Evolutionary conservation across 2,797 vertebrate species (phyloP).

Genomic region (Forpus xanthops): DNA sequence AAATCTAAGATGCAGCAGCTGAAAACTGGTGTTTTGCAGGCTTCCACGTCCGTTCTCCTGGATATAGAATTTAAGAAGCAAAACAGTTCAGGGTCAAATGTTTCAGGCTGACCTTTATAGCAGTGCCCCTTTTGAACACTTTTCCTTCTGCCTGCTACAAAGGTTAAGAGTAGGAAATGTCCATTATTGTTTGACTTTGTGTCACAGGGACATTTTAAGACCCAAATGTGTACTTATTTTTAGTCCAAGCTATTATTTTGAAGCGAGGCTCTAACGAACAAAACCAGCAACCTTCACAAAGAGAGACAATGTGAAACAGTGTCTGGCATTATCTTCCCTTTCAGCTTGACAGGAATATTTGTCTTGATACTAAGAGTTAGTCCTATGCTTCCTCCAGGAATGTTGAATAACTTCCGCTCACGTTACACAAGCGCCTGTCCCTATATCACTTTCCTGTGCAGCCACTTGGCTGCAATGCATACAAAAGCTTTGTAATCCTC

Average conservation of each 20-base stretch:
- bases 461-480: slow-evolving; percentile 39
- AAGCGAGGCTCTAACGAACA: not conserved
- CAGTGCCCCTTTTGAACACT: slow-evolving; percentile 71
- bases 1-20: not conserved
- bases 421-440: slow-evolving; percentile 28
- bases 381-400: slow-evolving; percentile 49
- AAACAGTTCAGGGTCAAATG: slow-evolving; percentile 74
- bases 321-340: slow-evolving; percentile 29
- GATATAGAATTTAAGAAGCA: slow-evolving; percentile 58
- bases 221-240: slow-evolving; percentile 62
- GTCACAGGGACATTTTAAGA: slow-evolving; percentile 64
- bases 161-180: slow-evolving; percentile 79
- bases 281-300: slow-evolving; percentile 18
- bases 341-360: slow-evolving; percentile 43
- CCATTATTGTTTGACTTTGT: slow-evolving; percentile 74
- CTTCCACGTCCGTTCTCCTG: slow-evolving; percentile 27
- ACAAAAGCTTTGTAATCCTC: slow-evolving; percentile 52
- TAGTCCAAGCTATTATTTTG: slow-evolving; percentile 48
- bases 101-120: slow-evolving; percentile 66
- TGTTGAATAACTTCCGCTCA: slow-evolving; percentile 58
- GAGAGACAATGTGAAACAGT: slow-evolving; percentile 13
- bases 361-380: slow-evolving; percentile 8
- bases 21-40: not conserved
- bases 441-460: slow-evolving; percentile 61
- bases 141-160: slow-evolving; percentile 76